Conservation (phyloP, 1,140 invertebrate species). For the Diabrotica undecimpunctata region DNA sequence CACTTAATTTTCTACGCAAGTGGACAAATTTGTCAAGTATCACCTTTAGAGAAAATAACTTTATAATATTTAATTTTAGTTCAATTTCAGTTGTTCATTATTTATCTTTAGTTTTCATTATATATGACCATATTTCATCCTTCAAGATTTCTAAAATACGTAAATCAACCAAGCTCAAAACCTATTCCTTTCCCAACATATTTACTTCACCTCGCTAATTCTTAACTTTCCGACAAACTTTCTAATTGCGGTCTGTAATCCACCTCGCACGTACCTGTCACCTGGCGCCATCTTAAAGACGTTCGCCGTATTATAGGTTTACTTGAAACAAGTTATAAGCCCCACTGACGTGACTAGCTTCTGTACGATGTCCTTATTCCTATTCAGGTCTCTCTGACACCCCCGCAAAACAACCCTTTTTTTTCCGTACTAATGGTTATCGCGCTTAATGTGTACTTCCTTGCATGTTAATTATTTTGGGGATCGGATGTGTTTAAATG, state of each 20-base stretch:
- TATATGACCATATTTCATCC: too few relatives aligned
- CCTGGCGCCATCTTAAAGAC: slow-evolving; percentile 34
- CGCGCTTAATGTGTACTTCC: not conserved
- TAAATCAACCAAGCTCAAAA: not conserved
- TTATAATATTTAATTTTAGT: too few relatives aligned
- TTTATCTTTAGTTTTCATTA: too few relatives aligned
- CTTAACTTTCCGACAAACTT: slow-evolving; percentile 28
- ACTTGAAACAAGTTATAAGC: slow-evolving; percentile 42
- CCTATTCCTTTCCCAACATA: slow-evolving; percentile 5
- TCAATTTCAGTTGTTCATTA: too few relatives aligned
- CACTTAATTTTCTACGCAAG: too few relatives aligned
- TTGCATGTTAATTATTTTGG: slow-evolving; percentile 9
- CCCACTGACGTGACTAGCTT: slow-evolving; percentile 37
- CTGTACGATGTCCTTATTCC: slow-evolving; percentile 29
- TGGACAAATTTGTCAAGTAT: too few relatives aligned
- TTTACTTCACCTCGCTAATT: slow-evolving; percentile 17
- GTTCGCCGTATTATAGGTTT: slow-evolving; percentile 33
- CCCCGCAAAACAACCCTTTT: slow-evolving; percentile 20
- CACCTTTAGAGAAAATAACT: too few relatives aligned
- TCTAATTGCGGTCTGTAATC: slow-evolving; percentile 35
- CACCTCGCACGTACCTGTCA: slow-evolving; percentile 38
- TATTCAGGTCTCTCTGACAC: not conserved
- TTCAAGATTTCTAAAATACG: not conserved
- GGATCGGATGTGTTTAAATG: too few relatives aligned
- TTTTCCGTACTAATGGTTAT: not conserved